Evolutionary conservation across 2,888 invertebrate species (phyloP).

Genomic region (Germaria angustata): DNA sequence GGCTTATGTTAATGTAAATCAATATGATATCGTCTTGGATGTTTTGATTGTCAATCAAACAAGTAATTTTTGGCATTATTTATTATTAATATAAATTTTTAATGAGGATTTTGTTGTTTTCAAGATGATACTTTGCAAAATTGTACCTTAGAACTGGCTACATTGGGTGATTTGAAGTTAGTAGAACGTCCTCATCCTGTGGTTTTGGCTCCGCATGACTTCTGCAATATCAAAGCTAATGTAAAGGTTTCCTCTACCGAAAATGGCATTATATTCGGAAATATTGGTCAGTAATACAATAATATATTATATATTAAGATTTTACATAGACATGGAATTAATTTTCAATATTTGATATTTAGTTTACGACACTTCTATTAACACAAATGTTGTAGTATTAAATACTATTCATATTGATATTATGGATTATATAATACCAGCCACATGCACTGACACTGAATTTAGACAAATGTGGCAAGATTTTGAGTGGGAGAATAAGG

Average conservation of each 20-base stretch:
- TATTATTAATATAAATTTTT: neutral
- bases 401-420: slow-evolving; percentile 99
- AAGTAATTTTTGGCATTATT: slow-evolving; percentile 79
- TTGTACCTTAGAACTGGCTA: slow-evolving; percentile 98
- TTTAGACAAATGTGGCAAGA: slow-evolving; percentile 99
- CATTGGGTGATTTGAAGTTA: slow-evolving; percentile 97
- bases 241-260: slow-evolving; percentile 99
- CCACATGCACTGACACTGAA: slow-evolving; percentile 95
- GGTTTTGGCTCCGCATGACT: slow-evolving; percentile 97
- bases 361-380: slow-evolving; percentile 95
- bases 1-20: slow-evolving; percentile 99
- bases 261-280: slow-evolving; percentile 99
- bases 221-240: slow-evolving; percentile 98
- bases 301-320: too few species aligned
- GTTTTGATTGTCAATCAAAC: slow-evolving; percentile 99
- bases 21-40: slow-evolving; percentile 98
- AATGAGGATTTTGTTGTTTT: neutral
- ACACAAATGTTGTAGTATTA: slow-evolving; percentile 94
- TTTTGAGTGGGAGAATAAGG: slow-evolving; percentile 99
- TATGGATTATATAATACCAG: slow-evolving; percentile 99
- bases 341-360: slow-evolving; percentile 64
- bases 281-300: slow-evolving; percentile 86
- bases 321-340: too few species aligned
- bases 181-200: slow-evolving; percentile 98
- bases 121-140: slow-evolving; percentile 96